Conservation (phyloP, 2,113 vertebrate genomes). For the Petrocephalus microphthalmus region DNA sequence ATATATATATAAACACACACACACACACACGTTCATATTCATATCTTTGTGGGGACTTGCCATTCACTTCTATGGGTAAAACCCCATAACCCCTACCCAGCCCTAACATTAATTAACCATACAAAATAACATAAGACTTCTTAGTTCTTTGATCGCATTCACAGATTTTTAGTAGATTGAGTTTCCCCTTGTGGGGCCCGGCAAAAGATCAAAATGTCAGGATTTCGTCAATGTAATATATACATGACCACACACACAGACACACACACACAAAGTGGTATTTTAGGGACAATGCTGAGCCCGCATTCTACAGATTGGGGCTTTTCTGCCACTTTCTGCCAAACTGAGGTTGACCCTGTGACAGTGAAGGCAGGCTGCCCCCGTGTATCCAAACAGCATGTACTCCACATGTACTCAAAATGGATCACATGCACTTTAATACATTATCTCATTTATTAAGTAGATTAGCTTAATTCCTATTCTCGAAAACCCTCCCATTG, state of each 20-base stretch:
- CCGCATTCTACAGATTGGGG: not conserved
- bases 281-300: not conserved
- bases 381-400: not conserved
- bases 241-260: no score
- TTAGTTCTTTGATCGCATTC: no score
- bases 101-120: no score
- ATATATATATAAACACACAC: not conserved
- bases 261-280: not conserved
- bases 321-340: constrained; percentile 20
- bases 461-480: not conserved
- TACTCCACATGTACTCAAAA: not conserved
- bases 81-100: no score
- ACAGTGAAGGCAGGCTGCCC: not conserved
- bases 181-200: no score
- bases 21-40: not conserved
- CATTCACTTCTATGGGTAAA: no score
- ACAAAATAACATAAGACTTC: no score
- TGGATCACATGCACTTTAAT: not conserved
- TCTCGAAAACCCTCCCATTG: not conserved
- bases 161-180: no score
- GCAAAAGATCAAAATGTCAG: no score
- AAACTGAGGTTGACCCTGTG: constrained; percentile 22
- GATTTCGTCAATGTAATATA: no score
- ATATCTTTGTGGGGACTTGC: no score
- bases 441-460: not conserved